Percentiles rank a stretch among this genome's conserved stretches.
These are phyloP conservation scores for Meandrina meandrites DNA, from an alignment of 92 coral and sea anemone genomes.

Conservation along the genomic window DNA sequence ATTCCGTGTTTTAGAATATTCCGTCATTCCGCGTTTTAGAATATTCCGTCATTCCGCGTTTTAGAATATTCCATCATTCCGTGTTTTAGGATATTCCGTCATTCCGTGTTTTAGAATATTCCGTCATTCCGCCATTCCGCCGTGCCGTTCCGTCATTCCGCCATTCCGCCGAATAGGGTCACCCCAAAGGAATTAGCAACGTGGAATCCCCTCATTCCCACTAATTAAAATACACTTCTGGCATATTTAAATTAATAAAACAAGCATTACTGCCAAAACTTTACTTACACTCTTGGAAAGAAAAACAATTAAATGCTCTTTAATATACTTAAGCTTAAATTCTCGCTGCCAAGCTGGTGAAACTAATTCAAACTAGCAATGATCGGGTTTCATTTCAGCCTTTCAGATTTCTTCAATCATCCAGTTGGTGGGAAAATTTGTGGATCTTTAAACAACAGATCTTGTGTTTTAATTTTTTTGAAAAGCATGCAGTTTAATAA, in stretches of 20 bases:
- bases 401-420: neutral
- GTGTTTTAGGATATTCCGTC: no score
- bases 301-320: no score
- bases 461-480: neutral
- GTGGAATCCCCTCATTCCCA: conserved; percentile 10
- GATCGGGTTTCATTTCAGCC: no score
- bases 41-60: no score
- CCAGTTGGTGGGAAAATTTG: neutral
- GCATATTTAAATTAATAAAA: neutral
- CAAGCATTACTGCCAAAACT: neutral
- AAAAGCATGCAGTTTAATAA: neutral
- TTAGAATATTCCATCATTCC: no score
- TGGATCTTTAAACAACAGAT: neutral
- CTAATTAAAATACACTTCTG: neutral
- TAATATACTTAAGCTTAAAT: neutral
- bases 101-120: no score
- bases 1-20: no score
- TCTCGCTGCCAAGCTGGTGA: neutral
- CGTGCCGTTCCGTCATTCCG: no score
- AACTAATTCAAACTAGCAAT: neutral
- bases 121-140: no score
- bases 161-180: no score
- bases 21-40: no score
- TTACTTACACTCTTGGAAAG: neutral
- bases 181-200: no score